Percentiles rank a stretch among this genome's conserved stretches.
Conservation (phyloP, 2,888 invertebrate species). For the Synergus laeviventris region DNA sequence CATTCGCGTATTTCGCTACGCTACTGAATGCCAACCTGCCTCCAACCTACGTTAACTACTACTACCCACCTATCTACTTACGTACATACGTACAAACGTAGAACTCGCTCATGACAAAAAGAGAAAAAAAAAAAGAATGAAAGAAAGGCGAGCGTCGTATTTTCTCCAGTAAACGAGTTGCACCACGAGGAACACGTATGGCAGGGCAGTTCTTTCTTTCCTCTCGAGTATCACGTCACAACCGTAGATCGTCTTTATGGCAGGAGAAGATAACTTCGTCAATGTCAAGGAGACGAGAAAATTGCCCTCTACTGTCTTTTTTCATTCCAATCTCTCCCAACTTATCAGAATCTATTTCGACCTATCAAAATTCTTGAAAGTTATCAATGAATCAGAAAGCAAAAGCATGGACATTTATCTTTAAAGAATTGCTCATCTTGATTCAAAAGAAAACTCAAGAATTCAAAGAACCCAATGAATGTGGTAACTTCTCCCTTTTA, state of each 20-base stretch:
- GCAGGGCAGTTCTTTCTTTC: conserved; percentile 53
- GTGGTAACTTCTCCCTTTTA: neutral
- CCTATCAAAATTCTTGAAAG: conserved; percentile 16
- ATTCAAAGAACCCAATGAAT: neutral
- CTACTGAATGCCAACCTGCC: conserved; percentile 43
- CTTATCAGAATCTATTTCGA: conserved; percentile 18
- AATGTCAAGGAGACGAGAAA: conserved; percentile 39
- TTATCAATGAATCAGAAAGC: conserved; percentile 9
- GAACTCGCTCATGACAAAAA: conserved; percentile 22
- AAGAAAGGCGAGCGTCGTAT: conserved; percentile 46
- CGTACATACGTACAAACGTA: conserved; percentile 15
- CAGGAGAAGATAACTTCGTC: conserved; percentile 50
- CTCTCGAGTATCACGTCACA: conserved; percentile 45
- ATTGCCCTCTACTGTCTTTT: conserved; percentile 30
- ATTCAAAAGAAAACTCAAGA: neutral
- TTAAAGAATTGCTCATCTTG: neutral
- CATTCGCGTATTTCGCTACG: neutral
- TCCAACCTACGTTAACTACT: conserved; percentile 47
- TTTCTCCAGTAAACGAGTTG: conserved; percentile 49
- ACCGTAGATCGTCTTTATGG: conserved; percentile 55
- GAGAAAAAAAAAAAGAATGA: conserved; percentile 39
- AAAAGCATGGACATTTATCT: neutral
- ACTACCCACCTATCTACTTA: conserved; percentile 49
- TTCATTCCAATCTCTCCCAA: conserved; percentile 13
- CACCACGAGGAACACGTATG: conserved; percentile 37